A percentile compares a stretch with the other conserved stretches of the same genome.
phyloP scores from a whole-genome alignment of 2,797 vertebrate genomes.

The Liparis tanakae region DNA sequence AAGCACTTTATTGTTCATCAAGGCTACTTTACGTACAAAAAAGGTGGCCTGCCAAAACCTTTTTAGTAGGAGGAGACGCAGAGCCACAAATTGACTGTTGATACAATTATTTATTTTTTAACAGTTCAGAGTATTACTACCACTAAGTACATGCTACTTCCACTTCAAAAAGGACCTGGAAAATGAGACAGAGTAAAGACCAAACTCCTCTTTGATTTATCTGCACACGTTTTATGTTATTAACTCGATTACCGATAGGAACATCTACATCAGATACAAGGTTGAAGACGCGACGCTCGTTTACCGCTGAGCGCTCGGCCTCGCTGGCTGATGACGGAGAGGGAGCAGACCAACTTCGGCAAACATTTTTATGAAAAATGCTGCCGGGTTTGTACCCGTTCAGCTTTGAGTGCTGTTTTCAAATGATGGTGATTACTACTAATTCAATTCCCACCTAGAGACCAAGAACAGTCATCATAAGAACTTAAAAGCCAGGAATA shows the following conservation, averaged over 20 bases:
- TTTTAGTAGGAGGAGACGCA: constrained; percentile 91
- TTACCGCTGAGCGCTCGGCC: constrained; percentile 12
- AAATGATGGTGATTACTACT: constrained; percentile 10
- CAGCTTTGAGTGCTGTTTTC: constrained; percentile 2
- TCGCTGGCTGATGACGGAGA: constrained; percentile 11
- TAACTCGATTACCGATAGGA: constrained; percentile 48
- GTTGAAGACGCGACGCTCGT: constrained; percentile 11
- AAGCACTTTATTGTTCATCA: constrained; percentile 99
- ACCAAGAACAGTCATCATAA: constrained; percentile 20
- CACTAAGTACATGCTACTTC: constrained; percentile 78
- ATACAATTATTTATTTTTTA: constrained; percentile 81
- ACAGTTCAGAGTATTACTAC: constrained; percentile 77
- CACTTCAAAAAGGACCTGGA: constrained; percentile 68
- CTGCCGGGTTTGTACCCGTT: constrained; percentile 2
- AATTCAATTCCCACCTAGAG: constrained; percentile 24
- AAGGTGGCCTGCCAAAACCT: constrained; percentile 99
- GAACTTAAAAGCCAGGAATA: constrained; percentile 7
- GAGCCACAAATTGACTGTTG: constrained; percentile 91
- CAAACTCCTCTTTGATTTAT: constrained; percentile 57
- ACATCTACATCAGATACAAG: constrained; percentile 15
- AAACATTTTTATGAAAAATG: neutral
- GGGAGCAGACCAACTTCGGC: constrained; percentile 11
- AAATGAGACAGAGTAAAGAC: constrained; percentile 50
- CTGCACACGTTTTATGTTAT: constrained; percentile 34
- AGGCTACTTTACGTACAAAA: constrained; percentile 99